phyloP scores from a whole-genome alignment of 2,888 invertebrate species.

The Euplagia quadripunctaria region DNA sequence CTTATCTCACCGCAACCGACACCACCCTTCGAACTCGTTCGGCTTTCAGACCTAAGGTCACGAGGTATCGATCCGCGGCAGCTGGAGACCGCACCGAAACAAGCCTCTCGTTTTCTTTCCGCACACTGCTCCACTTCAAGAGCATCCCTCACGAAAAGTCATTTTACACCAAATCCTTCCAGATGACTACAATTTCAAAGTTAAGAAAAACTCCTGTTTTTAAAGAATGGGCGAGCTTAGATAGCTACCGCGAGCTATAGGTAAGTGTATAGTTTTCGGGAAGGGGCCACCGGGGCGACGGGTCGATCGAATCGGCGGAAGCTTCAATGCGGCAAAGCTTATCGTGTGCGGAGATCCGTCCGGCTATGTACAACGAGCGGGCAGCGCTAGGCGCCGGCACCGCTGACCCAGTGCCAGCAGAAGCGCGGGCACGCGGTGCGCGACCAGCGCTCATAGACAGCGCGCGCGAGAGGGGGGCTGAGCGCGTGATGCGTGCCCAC shows the following conservation, averaged over 20 bases:
- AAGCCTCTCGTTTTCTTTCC: constrained; percentile 56
- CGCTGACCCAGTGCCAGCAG: constrained; percentile 40
- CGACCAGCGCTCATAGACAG: constrained; percentile 40
- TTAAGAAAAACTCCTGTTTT: constrained; percentile 27
- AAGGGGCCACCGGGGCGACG: constrained; percentile 62
- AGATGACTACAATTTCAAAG: constrained; percentile 28
- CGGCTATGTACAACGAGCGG: constrained; percentile 31
- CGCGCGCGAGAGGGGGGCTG: constrained; percentile 8
- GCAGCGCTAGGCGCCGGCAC: constrained; percentile 52
- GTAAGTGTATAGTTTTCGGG: constrained; percentile 60
- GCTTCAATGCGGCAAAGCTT: constrained; percentile 80
- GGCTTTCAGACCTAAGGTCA: constrained; percentile 74
- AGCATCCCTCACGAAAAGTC: constrained; percentile 24
- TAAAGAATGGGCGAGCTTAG: constrained; percentile 20
- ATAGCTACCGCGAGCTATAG: constrained; percentile 49
- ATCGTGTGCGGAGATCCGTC: constrained; percentile 59
- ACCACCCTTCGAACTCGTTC: constrained; percentile 58
- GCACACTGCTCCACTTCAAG: constrained; percentile 37
- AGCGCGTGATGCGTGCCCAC: constrained; percentile 15
- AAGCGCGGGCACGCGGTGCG: constrained; percentile 50
- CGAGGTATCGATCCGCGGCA: constrained; percentile 79
- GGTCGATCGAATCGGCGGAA: constrained; percentile 79
- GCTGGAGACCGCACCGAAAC: constrained; percentile 71
- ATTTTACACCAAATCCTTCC: constrained; percentile 32
- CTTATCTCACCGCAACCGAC: constrained; percentile 50